Percentiles rank a stretch among this genome's conserved stretches.
Conservation (phyloP, 2,888 invertebrate genomes). For the Hoplodrina ambigua region DNA sequence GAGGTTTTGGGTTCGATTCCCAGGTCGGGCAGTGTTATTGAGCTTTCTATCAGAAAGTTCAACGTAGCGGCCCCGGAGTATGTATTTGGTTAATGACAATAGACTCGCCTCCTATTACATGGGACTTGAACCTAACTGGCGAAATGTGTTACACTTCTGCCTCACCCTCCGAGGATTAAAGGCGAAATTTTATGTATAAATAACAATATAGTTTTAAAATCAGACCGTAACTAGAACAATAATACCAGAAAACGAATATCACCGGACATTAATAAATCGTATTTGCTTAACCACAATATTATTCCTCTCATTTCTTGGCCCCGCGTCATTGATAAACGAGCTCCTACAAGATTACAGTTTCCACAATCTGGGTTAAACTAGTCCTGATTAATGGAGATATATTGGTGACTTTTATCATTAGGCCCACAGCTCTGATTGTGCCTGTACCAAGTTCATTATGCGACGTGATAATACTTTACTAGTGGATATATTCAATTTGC, state of each 20-base stretch:
- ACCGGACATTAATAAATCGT: constrained; percentile 26
- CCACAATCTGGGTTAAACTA: constrained; percentile 67
- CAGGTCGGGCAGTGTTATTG: too few species aligned
- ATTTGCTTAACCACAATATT: constrained; percentile 32
- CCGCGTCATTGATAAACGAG: constrained; percentile 59
- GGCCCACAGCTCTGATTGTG: constrained; percentile 46
- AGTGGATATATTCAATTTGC: constrained; percentile 29
- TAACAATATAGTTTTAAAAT: neutral
- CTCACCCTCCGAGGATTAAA: too few species aligned
- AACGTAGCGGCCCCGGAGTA: too few species aligned
- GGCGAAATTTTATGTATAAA: too few species aligned
- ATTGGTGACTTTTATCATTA: constrained; percentile 63
- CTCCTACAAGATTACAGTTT: constrained; percentile 58
- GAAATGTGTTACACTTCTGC: too few species aligned
- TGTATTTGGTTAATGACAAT: too few species aligned
- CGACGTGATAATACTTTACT: constrained; percentile 34
- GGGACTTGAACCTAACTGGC: too few species aligned
- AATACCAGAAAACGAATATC: constrained; percentile 1
- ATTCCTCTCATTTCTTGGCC: constrained; percentile 47
- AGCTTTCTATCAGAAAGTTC: too few species aligned
- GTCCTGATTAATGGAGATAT: constrained; percentile 72
- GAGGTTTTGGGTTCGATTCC: too few species aligned
- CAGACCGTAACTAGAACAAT: constrained; percentile 2
- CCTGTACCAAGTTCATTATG: constrained; percentile 57
- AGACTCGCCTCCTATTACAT: too few species aligned